Evolutionary conservation across 2,113 vertebrate species (phyloP).

Genomic region (Anolis carolinensis): DNA sequence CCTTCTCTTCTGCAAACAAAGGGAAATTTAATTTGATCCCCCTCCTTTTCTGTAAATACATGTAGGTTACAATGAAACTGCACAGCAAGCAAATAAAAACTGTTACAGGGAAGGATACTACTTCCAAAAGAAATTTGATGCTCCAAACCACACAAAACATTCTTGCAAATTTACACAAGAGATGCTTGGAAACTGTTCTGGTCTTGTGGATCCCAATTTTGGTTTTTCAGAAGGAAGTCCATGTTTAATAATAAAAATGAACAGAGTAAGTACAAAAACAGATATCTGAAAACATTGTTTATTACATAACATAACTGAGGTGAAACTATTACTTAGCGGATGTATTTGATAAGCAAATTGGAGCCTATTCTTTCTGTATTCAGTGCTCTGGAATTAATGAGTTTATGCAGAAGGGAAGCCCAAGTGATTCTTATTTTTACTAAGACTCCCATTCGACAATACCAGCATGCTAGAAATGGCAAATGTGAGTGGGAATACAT

Average conservation of each 20-base stretch:
- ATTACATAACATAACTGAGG: not conserved
- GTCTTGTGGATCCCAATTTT: conserved; percentile 79
- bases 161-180: conserved; percentile 84
- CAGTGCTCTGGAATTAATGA: not conserved
- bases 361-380: not conserved
- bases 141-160: conserved; percentile 81
- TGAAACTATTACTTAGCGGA: not conserved
- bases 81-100: conserved; percentile 73
- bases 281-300: not conserved
- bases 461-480: not conserved
- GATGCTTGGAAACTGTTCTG: conserved; percentile 85
- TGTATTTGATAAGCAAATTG: not conserved
- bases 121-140: conserved; percentile 76
- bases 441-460: not conserved
- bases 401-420: not conserved
- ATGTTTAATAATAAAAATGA: conserved; percentile 91
- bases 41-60: conserved; percentile 8
- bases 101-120: conserved; percentile 80
- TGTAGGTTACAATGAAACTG: conserved; percentile 82
- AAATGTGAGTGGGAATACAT: not conserved
- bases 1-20: not conserved
- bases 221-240: conserved; percentile 85
- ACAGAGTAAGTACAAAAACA: conserved; percentile 78
- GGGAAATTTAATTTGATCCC: not conserved
- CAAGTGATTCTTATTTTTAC: not conserved